Evolutionary conservation across 2,797 vertebrate genomes (phyloP), one percentile per base, ranked within the genome.

Genomic region (Bucorvus abyssinicus): DNA sequence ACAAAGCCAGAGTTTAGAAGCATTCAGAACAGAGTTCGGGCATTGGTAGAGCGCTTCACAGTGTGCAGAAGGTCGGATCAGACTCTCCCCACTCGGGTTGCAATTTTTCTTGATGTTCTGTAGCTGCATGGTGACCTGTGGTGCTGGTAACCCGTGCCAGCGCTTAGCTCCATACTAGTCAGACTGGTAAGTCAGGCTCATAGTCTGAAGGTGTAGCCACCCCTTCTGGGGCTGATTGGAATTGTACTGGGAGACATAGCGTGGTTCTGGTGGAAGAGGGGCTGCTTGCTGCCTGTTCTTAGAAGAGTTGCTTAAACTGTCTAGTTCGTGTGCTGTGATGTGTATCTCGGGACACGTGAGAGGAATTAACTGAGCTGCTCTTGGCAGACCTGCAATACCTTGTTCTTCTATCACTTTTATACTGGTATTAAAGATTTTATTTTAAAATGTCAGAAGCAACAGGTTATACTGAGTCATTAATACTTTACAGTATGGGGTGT

Each of bases 101-200:
- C 18, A 22, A 2, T 32, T 47, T 11, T 70, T 63, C 70, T 56
- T 1, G 7, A 0, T 67, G 9, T 71, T 82, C 67, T 83, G 49
- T 63, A 49, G 23, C 38, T 56, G 56, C 22, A 17, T 74, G 65
- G 22, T 2, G 0, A 40, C 77, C 23, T 2, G 0, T 59, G 52
- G 69, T 90, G 64, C 47, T 61, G 69, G 49, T 56, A 67, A 70
- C 27, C 42, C 42, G 40, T 92, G 84, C 52, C 86, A 95, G 81
- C 15, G 20, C 65, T 78, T 8, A 14, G 22, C 57, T 87, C 36
- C 7, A 3, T 40, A 34, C 74, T 57, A 21, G 90, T 4, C 52
- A 49, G 67, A 89, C 92, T 82, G 86, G 92, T 86, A 53, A 40
- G 38, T 74, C 64, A 42, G 69, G 86, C 76, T 29, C 42, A 34